These are phyloP conservation scores for Dasypus novemcinctus DNA, from an alignment of 2,113 vertebrate species.

Conservation along the genomic window DNA sequence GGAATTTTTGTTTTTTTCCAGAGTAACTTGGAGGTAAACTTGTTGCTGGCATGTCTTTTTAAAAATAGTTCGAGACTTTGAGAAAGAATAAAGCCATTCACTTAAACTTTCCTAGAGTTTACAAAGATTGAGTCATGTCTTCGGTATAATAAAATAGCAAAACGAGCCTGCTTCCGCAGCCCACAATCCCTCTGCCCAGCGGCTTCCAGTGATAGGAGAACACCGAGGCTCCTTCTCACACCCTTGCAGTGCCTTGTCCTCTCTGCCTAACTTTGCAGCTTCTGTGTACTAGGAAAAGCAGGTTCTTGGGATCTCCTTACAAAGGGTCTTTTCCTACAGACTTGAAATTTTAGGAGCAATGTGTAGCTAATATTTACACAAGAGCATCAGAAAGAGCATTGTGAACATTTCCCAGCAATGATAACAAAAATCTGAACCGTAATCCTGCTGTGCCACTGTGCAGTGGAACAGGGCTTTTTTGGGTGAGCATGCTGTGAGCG, in stretches of 20 bases:
- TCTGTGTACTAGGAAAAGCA: neutral
- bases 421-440: neutral
- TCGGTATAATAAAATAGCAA: neutral
- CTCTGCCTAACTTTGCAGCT: neutral
- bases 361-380: neutral
- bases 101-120: slow-evolving; percentile 15
- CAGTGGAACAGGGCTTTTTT: neutral
- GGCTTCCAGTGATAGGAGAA: neutral
- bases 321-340: neutral
- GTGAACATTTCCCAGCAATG: neutral
- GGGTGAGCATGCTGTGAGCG: neutral
- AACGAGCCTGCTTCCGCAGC: neutral
- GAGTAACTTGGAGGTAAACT: neutral
- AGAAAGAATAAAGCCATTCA: neutral
- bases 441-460: neutral
- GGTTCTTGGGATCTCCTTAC: neutral
- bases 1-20: neutral
- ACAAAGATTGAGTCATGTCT: neutral
- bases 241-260: neutral
- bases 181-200: neutral
- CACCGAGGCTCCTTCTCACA: accelerated
- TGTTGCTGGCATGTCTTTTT: neutral
- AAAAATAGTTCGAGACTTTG: neutral
- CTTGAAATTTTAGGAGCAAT: neutral
- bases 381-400: neutral